Evolutionary conservation across 2,113 vertebrate genomes (phyloP).

Genomic region (Misgurnus anguillicaudatus): DNA sequence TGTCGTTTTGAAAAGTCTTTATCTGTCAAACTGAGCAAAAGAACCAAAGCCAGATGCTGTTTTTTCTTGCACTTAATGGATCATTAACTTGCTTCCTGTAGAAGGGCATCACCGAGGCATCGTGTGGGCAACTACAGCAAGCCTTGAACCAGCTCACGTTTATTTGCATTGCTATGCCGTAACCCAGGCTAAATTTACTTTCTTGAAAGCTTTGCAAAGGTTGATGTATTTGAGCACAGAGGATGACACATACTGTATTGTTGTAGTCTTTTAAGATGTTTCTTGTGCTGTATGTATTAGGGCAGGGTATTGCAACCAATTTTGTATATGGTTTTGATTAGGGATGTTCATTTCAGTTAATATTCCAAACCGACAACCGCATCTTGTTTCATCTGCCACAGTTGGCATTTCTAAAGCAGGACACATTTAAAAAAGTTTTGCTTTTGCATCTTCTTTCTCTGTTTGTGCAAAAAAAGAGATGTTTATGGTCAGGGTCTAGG

Average conservation of each 20-base stretch:
- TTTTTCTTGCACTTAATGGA: slow-evolving; percentile 21
- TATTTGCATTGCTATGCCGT: slow-evolving; percentile 43
- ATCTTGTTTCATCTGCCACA: no score
- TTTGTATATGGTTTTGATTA: no score
- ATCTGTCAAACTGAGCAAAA: slow-evolving; percentile 34
- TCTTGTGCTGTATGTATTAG: no score
- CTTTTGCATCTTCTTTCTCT: no score
- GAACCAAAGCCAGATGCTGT: slow-evolving; percentile 10
- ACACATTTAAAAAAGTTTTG: no score
- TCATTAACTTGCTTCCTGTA: slow-evolving; percentile 1
- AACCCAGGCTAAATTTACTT: slow-evolving; percentile 45
- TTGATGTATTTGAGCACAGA: background rate
- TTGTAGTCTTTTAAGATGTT: no score
- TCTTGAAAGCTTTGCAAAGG: background rate
- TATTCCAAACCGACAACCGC: no score
- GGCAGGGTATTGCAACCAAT: no score
- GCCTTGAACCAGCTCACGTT: slow-evolving; percentile 29
- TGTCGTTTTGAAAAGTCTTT: slow-evolving; percentile 17
- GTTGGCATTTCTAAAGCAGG: no score
- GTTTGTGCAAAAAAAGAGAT: no score
- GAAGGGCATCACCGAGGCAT: slow-evolving; percentile 13
- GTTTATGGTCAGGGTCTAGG: no score
- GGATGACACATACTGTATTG: background rate
- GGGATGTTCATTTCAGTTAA: no score
- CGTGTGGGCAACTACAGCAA: slow-evolving; percentile 38